Evolutionary conservation across 2,888 invertebrate species (phyloP), one percentile per base, ranked within the genome.

Genomic region (Schizotus pectinicornis): DNA sequence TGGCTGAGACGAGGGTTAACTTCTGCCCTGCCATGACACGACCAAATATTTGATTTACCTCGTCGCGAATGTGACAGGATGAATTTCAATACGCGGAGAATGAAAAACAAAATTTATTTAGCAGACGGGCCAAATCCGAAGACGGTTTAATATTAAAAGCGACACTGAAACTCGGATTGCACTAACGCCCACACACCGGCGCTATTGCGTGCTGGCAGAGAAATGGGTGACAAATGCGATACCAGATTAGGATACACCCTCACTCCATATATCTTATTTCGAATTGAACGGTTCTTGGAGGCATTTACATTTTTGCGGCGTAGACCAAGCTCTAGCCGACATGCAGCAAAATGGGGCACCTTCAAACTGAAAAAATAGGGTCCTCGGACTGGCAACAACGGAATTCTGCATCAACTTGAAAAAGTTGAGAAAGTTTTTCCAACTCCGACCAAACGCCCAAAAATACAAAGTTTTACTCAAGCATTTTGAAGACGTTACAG

Each of bases 41-140:
- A 38, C 12, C 46, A 59, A 59, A 59, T 59, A 54, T 59, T 54
- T 59, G 59, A 59, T 59, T 54, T 56, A 6, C 13, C 31, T 31
- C 37, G 37, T 36, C 37, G 14, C 32, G 53, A 13, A 38, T 38
- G 13, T 13, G 14, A 12, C 31, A 14, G 53, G 53, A 32, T 46
- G 45, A 45, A 52, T 52, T 12, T 14, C 43, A 52, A 50, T 33
- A 34, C 34, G 14, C 34, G 33, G 5, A 9, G 34, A 30, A 6
- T 31, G n/a, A 11, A 14, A 37, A 36, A 37, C 14, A 14, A 14
- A 8, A 30, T 22, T 22, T 22, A 22, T 22, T 22, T 22, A 22
- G 22, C 22, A 22, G 22, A 22, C 22, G 22, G 22, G 22, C 22
- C 2, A 22, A 22, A 22, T 22, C 22, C 22, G 22, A 5, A 22